These are phyloP conservation scores for Sanderia malayensis DNA, from an alignment of 30 jellyfish, hydroid and myxozoan genomes.

Conservation along the genomic window DNA sequence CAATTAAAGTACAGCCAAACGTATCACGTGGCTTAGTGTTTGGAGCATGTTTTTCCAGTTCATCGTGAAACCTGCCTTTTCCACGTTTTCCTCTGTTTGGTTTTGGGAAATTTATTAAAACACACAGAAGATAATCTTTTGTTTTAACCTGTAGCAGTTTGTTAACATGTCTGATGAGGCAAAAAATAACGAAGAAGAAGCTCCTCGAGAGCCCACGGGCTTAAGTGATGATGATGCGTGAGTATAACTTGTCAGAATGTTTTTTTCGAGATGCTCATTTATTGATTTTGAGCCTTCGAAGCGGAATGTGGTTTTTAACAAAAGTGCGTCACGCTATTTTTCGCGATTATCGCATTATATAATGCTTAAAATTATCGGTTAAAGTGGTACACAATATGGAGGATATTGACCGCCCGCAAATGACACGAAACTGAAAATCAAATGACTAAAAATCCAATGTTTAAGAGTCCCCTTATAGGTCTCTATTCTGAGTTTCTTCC, in stretches of 20 bases:
- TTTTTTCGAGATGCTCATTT: not conserved
- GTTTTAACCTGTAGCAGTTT: constrained; percentile 3
- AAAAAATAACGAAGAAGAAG: not conserved
- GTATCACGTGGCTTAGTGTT: not conserved
- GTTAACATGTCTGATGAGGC: constrained; percentile 5
- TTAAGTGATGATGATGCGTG: not conserved
- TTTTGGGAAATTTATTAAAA: not conserved
- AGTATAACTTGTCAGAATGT: not conserved
- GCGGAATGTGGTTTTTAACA: no score
- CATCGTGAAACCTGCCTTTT: not conserved
- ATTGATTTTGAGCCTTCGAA: constrained; percentile 15
- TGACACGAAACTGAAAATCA: no score
- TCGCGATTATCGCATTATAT: no score
- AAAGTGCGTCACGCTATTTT: no score
- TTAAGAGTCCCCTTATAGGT: no score
- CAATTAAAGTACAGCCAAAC: not conserved
- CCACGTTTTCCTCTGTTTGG: constrained; percentile 3
- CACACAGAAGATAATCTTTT: no score
- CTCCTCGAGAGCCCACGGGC: not conserved
- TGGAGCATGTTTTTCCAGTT: not conserved
- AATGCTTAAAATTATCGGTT: no score
- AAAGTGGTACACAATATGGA: no score
- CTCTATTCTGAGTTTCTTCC: no score
- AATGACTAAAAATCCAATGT: no score
- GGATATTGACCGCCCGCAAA: no score